Conservation (phyloP, 2,888 invertebrate genomes). For the Rhabditoides inermis region DNA sequence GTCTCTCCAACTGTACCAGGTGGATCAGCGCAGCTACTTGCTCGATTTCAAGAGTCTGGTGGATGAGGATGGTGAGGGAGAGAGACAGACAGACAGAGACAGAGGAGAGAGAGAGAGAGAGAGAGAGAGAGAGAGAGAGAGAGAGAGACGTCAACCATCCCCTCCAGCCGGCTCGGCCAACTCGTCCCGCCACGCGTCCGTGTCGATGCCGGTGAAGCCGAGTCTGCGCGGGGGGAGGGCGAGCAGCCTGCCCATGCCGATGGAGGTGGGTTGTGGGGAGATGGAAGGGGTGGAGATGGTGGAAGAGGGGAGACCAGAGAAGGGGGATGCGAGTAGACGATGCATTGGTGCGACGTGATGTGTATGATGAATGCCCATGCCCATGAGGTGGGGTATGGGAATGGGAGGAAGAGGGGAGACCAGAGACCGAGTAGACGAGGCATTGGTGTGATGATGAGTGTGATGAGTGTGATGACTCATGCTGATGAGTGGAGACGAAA, state of each 20-base stretch:
- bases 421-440: too few relatives aligned
- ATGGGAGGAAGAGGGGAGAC: too few relatives aligned
- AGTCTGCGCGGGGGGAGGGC: constrained; percentile 40
- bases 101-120: constrained; percentile 14
- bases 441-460: too few relatives aligned
- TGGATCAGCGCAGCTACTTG: constrained; percentile 92
- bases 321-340: too few relatives aligned
- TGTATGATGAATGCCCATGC: too few relatives aligned
- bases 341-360: too few relatives aligned
- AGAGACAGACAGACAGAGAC: neutral
- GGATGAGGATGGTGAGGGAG: constrained; percentile 51
- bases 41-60: constrained; percentile 85
- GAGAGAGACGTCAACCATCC: neutral
- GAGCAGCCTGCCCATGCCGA: constrained; percentile 45
- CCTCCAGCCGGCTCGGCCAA: constrained; percentile 33
- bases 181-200: constrained; percentile 51
- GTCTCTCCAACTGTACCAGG: constrained; percentile 96
- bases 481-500: too few relatives aligned
- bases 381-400: too few relatives aligned
- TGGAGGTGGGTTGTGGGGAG: constrained; percentile 27
- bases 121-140: constrained; percentile 11
- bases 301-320: too few relatives aligned
- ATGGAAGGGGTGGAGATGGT: too few relatives aligned
- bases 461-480: too few relatives aligned
- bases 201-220: constrained; percentile 48